Conservation (phyloP, 2,888 invertebrate species). For the Gisinianus flammeolus region DNA sequence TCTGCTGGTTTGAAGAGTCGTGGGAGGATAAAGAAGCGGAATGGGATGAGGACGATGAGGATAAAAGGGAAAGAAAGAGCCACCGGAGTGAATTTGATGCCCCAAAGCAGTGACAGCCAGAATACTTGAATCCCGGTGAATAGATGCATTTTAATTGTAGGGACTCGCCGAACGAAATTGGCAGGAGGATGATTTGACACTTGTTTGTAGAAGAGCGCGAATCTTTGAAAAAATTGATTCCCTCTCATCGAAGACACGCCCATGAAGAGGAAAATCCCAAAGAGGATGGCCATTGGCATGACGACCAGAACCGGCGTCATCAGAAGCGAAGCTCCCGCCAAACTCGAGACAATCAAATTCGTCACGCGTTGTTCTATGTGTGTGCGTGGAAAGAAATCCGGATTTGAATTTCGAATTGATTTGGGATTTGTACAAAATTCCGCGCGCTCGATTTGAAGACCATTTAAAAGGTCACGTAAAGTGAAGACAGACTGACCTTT, state of each 20-base stretch:
- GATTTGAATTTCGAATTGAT: too few relatives aligned
- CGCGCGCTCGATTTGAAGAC: too few relatives aligned
- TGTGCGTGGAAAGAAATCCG: too few relatives aligned
- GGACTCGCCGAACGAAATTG: conserved; percentile 76
- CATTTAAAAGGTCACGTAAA: too few relatives aligned
- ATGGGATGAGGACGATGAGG: conserved; percentile 87
- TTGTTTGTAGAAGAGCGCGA: conserved; percentile 88
- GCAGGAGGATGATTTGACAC: conserved; percentile 90
- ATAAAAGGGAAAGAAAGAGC: conserved; percentile 94
- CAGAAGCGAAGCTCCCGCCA: conserved; percentile 83
- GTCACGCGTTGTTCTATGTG: conserved; percentile 89
- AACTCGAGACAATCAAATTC: conserved; percentile 76
- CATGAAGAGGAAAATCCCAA: conserved; percentile 91
- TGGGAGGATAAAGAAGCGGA: conserved; percentile 73
- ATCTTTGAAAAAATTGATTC: conserved; percentile 90
- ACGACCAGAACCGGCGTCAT: conserved; percentile 79
- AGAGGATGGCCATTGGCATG: conserved; percentile 93
- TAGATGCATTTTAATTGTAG: conserved; percentile 88
- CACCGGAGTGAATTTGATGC: conserved; percentile 85
- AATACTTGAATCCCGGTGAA: conserved; percentile 85
- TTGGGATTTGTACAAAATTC: too few relatives aligned
- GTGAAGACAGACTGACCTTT: conserved; percentile 61
- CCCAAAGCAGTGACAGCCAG: conserved; percentile 80
- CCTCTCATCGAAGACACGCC: conserved; percentile 93
- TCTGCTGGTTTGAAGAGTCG: conserved; percentile 80